Evolutionary conservation across 2,888 invertebrate species (phyloP), one percentile per base, ranked within the genome.

Genomic region (Hemaris fuciformis): DNA sequence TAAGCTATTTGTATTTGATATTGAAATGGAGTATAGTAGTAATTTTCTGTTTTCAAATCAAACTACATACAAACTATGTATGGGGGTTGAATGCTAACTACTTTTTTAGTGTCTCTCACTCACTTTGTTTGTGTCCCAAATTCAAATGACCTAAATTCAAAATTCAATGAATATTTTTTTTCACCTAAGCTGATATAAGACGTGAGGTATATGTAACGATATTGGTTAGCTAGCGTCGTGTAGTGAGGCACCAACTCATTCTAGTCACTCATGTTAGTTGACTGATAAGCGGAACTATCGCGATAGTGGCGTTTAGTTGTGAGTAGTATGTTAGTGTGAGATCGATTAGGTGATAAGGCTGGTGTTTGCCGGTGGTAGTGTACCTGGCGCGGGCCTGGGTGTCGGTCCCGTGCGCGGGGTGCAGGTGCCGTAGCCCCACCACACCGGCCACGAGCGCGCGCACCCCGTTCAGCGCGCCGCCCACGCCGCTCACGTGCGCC

Each of bases 391-490:
- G 13, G 23, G 27, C 18, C 15, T 53, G 27, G 18, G 7, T 18
- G 53, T 31, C 31, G 1, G 27, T n/a, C 27, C 27, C n/a, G 8
- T 31, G 53, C 10, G 31, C 3, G 18, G 31, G 53, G n/a, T 60
- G 64, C 56, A 67, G 66, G n/a, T 72, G 81, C 20, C 71, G 67
- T 73, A 86, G 66, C 59, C 88, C 88, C 42, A 74, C 84, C 57
- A 88, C 84, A 62, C 87, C 86, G 6, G 86, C 85, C 20, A 81
- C 74, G 25, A 89, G 79, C 41, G 87, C 83, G 31, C 87, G 82
- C 63, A 87, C 84, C 46, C 83, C 84, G 56, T 77, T 53, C 62
- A 71, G 71, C 69, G 2, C 74, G 68, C 13, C 68, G 65, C 66
- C 4, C 38, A 34, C 46, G 27, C 27, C 62, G 60, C 61, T 64